These are phyloP conservation scores for Cyanoramphus novaezelandiae DNA, from an alignment of 2,113 vertebrate species.

Conservation along the genomic window DNA sequence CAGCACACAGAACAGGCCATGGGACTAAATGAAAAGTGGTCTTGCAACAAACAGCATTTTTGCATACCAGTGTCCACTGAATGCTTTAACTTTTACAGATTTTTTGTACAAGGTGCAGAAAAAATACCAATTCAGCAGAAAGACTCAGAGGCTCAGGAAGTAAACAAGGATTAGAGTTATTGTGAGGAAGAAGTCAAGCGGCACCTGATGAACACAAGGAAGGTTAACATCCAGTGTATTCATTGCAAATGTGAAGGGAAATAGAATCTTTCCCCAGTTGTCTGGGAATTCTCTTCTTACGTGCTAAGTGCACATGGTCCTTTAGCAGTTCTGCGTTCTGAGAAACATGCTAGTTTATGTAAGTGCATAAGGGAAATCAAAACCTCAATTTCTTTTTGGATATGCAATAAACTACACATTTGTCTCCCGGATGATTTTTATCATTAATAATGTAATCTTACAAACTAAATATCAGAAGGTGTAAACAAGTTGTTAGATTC, in stretches of 20 bases:
- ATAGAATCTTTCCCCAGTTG: background rate
- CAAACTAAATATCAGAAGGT: conserved; percentile 38
- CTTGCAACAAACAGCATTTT: background rate
- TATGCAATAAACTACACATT: conserved; percentile 10
- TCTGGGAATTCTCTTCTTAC: background rate
- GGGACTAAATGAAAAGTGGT: background rate
- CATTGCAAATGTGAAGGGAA: background rate
- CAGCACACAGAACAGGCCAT: background rate
- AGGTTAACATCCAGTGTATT: background rate
- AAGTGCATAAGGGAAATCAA: background rate
- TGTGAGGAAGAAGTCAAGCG: fast-evolving
- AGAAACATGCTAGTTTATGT: background rate
- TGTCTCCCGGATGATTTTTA: conserved; percentile 33
- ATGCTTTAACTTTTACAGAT: background rate
- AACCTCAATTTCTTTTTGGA: background rate
- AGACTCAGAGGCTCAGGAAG: background rate
- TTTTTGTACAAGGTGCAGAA: background rate
- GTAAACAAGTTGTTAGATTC: conserved; percentile 50
- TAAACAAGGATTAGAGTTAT: background rate
- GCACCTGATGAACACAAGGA: background rate
- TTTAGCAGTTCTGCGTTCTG: background rate
- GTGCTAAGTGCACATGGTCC: background rate
- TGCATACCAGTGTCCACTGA: background rate
- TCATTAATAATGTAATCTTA: conserved; percentile 19
- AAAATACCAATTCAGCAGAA: background rate